Base-by-base conservation (phyloP, 2,888 invertebrate species). In the Lathronympha strigana region DNA sequence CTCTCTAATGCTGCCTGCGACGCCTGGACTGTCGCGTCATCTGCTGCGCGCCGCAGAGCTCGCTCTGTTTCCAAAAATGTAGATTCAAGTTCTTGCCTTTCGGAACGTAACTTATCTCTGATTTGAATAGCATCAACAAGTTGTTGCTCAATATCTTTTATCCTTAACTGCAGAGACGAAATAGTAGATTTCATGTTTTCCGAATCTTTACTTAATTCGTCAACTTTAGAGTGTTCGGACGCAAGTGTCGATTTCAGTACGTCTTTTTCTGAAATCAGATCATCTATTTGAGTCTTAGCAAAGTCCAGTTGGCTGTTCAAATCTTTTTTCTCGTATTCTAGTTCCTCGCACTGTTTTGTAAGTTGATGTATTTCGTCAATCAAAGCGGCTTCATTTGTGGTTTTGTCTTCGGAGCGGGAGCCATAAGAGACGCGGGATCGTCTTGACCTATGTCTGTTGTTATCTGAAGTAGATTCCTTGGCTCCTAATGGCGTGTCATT, bases 1-100 rank as follows among this genome's bases (percentile, higher is more conserved):
- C 96, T 94, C 74, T 97, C 96, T 38, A 96, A 87, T 0, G 95
- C 93, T 0, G 94, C 94, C 77, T 95, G 95, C 0, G 96, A 96
- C 19, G 95, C 95, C 69, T 95, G 94, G n/a, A 96, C 88, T 0
- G 95, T 95, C 0, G 95, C 93, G 69, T 95, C 94, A 76, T 96
- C 96, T 13, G 96, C 90, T 61, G 95, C 94, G 66, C 94, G 93
- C 62, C 94, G 92, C n/a, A 96, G 80, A 0, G 89, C 83, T 17
- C 94, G 92, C 63, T 95, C 92, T 15, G 90, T 93, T 63, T 94
- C 90, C 68, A 82, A 73, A 73, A 86, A 88, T 3, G 85, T 84
- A 8, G 79, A 72, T 73, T 92, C 91, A 54, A 91, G 73, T 66
- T 91, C 90, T 63, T 84, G 86, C 69, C 87, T 84, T 69, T 91